Conservation (phyloP, 2,113 vertebrate genomes). For the Equus quagga region DNA sequence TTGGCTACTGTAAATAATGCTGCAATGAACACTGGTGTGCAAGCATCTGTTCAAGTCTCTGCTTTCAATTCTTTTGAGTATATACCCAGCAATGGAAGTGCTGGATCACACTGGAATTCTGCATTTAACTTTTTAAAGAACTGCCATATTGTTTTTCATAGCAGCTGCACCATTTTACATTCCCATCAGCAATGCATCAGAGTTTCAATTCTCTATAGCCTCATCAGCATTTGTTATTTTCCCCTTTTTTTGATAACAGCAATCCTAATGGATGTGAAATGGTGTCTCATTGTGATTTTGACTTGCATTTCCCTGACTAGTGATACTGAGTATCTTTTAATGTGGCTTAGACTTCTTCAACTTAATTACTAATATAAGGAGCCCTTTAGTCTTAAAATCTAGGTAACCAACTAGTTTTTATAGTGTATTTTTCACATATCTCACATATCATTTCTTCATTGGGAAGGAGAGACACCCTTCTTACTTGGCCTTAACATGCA, state of each 20-base stretch:
- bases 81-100: not conserved
- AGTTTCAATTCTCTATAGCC: not conserved
- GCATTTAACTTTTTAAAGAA: not conserved
- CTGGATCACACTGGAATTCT: not conserved
- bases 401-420: constrained; percentile 24
- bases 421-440: not conserved
- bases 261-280: not conserved
- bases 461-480: not conserved
- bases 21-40: not conserved
- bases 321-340: not conserved
- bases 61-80: not conserved
- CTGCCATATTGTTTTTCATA: not conserved
- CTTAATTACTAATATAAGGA: constrained; percentile 24
- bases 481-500: not conserved
- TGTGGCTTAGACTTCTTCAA: not conserved
- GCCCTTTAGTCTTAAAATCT: not conserved
- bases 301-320: constrained; percentile 17
- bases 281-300: not conserved
- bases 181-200: not conserved
- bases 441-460: constrained; percentile 2
- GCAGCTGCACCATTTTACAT: not conserved
- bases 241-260: not conserved
- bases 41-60: not conserved
- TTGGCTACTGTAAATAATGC: not conserved
- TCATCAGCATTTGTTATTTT: not conserved